A percentile compares a stretch with the other conserved stretches of the same genome.
Evolutionary conservation across 2,888 invertebrate species (phyloP).

Genomic region (Xiphydria camelus): DNA sequence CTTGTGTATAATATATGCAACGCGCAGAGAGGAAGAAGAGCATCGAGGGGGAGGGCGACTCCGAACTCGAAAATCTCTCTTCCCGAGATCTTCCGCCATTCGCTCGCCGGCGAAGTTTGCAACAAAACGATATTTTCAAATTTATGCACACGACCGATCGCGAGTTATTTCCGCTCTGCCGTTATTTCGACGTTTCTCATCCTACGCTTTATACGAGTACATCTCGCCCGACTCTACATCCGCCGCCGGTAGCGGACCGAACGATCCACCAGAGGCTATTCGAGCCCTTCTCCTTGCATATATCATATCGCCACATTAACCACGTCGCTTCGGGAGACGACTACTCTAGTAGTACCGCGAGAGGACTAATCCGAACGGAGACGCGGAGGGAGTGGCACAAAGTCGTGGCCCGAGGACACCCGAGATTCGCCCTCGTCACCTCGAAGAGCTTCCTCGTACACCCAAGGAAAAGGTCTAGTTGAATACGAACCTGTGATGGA

Average conservation of each 20-base stretch:
- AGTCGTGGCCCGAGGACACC: constrained; percentile 3
- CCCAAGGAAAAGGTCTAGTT: no score
- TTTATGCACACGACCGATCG: constrained; percentile 35
- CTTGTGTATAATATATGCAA: no score
- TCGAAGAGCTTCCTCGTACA: no score
- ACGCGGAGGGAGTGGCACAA: constrained; percentile 2
- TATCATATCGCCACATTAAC: constrained; percentile 49
- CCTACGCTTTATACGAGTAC: no score
- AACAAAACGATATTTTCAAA: constrained; percentile 44
- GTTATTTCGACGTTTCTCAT: constrained; percentile 22
- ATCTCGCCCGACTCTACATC: no score
- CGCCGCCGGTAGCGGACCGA: no score
- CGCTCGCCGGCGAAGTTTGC: constrained; percentile 21
- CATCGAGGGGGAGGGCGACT: no score
- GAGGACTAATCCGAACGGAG: neutral
- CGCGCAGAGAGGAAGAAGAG: no score
- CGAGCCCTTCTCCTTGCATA: constrained; percentile 28
- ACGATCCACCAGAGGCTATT: constrained; percentile 27
- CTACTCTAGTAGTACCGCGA: constrained; percentile 18
- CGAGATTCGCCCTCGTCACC: no score
- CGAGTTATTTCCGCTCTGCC: constrained; percentile 35
- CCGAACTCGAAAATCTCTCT: no score
- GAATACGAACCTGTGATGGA: no score
- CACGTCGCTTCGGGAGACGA: constrained; percentile 35
- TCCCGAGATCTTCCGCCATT: constrained; percentile 29